Evolutionary conservation across 2,797 vertebrate genomes (phyloP).

Genomic region (Lacerta viridis): DNA sequence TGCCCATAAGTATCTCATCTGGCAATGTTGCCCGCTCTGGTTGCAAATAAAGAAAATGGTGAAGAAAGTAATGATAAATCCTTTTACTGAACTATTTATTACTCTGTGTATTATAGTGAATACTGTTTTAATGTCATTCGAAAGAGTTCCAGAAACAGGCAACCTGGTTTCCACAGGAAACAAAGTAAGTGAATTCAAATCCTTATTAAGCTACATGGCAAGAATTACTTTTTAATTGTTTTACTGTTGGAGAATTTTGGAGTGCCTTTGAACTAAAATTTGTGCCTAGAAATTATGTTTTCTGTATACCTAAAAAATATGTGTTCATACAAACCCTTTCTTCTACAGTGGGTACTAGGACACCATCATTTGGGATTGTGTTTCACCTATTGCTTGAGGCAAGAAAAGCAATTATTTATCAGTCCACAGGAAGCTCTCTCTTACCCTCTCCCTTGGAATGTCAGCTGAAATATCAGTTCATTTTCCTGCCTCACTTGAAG

Average conservation of each 20-base stretch:
- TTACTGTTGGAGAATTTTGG: neutral
- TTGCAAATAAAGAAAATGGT: conserved; percentile 84
- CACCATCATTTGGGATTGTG: too few species aligned
- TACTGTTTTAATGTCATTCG: conserved; percentile 92
- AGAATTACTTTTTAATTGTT: neutral
- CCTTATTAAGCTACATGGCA: neutral
- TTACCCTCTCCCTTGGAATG: too few species aligned
- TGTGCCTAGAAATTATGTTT: neutral
- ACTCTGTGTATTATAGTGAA: conserved; percentile 93
- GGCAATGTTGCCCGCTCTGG: conserved; percentile 89
- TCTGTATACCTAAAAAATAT: too few species aligned
- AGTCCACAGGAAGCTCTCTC: too few species aligned
- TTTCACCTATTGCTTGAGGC: too few species aligned
- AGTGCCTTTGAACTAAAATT: neutral
- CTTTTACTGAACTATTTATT: conserved; percentile 90
- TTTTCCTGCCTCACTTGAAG: too few species aligned
- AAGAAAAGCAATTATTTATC: too few species aligned
- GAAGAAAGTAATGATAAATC: conserved; percentile 88
- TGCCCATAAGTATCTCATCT: conserved; percentile 86
- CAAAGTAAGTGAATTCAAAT: conserved; percentile 77
- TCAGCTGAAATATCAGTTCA: too few species aligned
- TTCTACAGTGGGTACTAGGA: too few species aligned
- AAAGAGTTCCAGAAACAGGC: conserved; percentile 76
- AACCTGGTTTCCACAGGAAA: conserved; percentile 85
- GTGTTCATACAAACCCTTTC: too few species aligned